Conservation (phyloP, 2,113 vertebrate species). For the Boleophthalmus pectinirostris region DNA sequence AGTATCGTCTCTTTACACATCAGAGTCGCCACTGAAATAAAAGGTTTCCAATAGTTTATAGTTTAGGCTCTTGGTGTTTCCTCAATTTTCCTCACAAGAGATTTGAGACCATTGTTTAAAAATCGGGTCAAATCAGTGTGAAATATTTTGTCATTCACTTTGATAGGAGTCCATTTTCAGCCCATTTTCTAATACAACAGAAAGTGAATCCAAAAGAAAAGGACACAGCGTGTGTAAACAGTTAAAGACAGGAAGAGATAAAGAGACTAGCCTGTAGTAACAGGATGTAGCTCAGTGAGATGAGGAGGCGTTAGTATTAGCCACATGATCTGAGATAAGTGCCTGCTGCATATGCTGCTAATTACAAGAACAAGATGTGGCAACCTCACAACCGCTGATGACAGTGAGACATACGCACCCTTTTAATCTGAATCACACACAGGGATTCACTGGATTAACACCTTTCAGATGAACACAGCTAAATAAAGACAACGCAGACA, state of each 20-base stretch:
- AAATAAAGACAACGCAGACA: neutral
- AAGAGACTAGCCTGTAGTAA: neutral
- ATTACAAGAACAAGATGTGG: slow-evolving; percentile 21
- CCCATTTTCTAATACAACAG: neutral
- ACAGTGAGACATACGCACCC: slow-evolving; percentile 6
- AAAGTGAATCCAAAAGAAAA: slow-evolving; percentile 19
- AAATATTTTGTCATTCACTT: slow-evolving; percentile 1
- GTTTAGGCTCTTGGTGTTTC: no score
- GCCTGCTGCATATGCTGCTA: slow-evolving; percentile 26
- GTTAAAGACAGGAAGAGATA: neutral
- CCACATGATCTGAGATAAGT: neutral
- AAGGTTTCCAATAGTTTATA: no score
- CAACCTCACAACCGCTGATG: slow-evolving; percentile 19
- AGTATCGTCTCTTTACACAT: neutral
- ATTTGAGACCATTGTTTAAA: slow-evolving; percentile 4
- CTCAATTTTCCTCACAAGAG: neutral
- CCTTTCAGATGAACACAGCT: neutral
- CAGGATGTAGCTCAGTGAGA: neutral
- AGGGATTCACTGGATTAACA: slow-evolving; percentile 1
- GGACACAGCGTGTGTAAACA: slow-evolving; percentile 5
- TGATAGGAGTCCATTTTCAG: neutral
- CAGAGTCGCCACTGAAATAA: neutral
- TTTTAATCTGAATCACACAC: slow-evolving; percentile 2
- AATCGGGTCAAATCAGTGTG: slow-evolving; percentile 8
- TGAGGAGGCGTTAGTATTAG: neutral